Percentiles rank a stretch among this genome's conserved stretches.
Conservation (phyloP, 2,797 vertebrate genomes). For the Poecilia picta region DNA sequence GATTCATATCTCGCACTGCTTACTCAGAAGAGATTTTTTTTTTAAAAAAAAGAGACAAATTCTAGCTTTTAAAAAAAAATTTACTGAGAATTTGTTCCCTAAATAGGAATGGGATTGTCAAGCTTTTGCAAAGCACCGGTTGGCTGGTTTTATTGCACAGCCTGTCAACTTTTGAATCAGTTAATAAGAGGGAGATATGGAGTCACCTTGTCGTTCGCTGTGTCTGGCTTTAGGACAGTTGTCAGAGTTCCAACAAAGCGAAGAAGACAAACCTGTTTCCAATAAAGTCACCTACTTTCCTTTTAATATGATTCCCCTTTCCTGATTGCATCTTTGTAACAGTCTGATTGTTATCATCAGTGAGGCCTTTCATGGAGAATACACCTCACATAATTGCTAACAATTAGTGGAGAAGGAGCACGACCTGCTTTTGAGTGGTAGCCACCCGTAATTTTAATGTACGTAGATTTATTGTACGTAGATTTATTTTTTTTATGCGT, state of each 20-base stretch:
- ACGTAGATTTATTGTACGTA: not conserved
- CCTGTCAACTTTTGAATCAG: not conserved
- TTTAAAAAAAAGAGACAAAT: not conserved
- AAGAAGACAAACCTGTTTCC: not conserved
- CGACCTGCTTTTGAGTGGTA: not conserved
- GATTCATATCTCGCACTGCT: conserved; percentile 8
- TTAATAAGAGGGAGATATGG: not conserved
- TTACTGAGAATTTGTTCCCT: not conserved
- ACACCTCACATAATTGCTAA: not conserved
- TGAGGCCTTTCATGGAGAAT: no score
- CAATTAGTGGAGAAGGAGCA: not conserved
- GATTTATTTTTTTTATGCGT: not conserved
- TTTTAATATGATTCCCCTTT: not conserved
- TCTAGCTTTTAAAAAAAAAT: not conserved
- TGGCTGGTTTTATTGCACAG: not conserved
- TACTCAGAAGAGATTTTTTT: not conserved
- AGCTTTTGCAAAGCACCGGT: not conserved
- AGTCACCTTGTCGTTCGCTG: not conserved
- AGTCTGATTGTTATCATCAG: not conserved
- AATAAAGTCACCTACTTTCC: not conserved
- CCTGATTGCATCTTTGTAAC: not conserved
- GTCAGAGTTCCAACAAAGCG: not conserved
- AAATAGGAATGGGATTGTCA: not conserved
- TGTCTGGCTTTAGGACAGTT: not conserved
- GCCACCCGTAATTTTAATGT: not conserved